Base-by-base conservation (phyloP, 37 sponge, comb jelly and placozoan species). In the Theonella swinhoei region DNA sequence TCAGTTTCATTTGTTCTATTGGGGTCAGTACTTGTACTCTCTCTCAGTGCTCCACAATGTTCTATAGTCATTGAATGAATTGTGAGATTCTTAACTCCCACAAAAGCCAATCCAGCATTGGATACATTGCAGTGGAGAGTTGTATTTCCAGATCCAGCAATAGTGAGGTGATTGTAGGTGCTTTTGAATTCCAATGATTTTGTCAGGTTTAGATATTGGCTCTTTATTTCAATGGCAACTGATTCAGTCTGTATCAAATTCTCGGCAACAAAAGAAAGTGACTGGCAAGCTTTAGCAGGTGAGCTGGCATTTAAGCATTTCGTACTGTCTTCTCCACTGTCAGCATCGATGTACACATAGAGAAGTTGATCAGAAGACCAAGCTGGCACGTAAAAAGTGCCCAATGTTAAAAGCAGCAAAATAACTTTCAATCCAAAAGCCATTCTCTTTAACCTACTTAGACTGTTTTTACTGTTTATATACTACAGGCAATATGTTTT, bases 21-120 rank as follows among this genome's bases (percentile, higher is more conserved):
- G 25, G 37, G 22, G 41, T 36, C 30, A 35, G 69, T 33, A 4
- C 71, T 69, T 1, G 71, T 81, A 31, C 81, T 62, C 2, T 39
- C 23, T 1, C 42, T 40, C 70, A 70, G 36, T 31, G 65, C 81
- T 24, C 68, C 62, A 39, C 81, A 81, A 7, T 14, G 11, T 14
- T 47, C 54, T 17, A 47, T 47, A 47, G 14, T 14, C 54, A 47
- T 7, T 7, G 54, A 47, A 47, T 47, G 54, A 7, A 47, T 7
- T 47, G 54, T 14, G 11, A 47, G 54, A 14, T 47, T 14, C 54
- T 14, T 14, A 14, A 47, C 54, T 17, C 14, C 54, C 54, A 47
- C 54, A 47, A 47, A 47, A 14, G 54, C 54, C 14, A 47, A 14
- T 47, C 54, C 54, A 17, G 54, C 54, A 47, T 14, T 14, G 7